These are phyloP conservation scores for Eriocheir sinensis DNA, from an alignment of 1,140 invertebrate species.

Conservation along the genomic window DNA sequence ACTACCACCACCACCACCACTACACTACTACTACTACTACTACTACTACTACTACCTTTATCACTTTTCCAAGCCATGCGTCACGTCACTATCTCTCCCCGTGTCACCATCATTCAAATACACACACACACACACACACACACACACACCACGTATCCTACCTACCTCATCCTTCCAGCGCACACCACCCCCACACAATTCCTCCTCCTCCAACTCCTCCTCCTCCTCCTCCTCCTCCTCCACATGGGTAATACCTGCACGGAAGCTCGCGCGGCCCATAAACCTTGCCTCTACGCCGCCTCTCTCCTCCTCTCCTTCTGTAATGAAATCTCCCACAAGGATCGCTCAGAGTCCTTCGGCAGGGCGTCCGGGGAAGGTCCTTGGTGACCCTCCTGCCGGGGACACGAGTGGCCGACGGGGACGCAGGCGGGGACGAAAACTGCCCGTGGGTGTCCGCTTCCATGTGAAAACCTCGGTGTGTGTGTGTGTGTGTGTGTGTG, in stretches of 20 bases:
- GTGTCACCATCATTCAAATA: no score
- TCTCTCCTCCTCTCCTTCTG: constrained; percentile 36
- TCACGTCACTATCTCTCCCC: no score
- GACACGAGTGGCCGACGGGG: neutral
- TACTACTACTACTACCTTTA: neutral
- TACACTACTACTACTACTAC: neutral
- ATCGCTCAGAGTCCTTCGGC: constrained; percentile 42
- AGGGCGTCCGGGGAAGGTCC: neutral
- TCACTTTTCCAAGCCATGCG: no score
- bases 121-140: no score
- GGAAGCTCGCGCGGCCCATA: constrained; percentile 51
- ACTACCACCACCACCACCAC: no score
- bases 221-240: neutral
- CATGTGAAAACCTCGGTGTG: constrained; percentile 27
- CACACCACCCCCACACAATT: neutral
- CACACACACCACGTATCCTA: no score
- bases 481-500: no score
- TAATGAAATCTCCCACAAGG: constrained; percentile 65
- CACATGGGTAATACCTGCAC: neutral
- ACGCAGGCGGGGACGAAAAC: constrained; percentile 23
- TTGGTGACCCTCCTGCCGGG: neutral
- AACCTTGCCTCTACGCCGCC: constrained; percentile 39
- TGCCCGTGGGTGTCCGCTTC: constrained; percentile 5
- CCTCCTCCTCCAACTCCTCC: no score
- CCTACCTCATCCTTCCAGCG: no score